Evolutionary conservation across 1,140 invertebrate genomes (phyloP).

Genomic region (Agrilus planipennis): DNA sequence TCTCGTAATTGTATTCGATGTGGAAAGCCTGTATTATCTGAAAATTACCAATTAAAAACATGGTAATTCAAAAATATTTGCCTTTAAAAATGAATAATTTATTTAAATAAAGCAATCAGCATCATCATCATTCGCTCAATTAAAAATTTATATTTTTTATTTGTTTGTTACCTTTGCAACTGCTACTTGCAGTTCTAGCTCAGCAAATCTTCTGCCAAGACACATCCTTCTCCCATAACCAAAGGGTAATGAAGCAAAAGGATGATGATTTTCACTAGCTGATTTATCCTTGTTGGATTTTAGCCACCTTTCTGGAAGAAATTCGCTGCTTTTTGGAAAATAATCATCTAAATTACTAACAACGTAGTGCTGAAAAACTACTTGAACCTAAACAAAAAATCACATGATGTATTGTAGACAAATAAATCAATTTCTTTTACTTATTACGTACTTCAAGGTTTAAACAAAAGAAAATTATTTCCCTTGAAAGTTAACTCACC

Average conservation of each 20-base stretch:
- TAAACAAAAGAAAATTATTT: too few relatives aligned
- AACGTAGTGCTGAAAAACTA: constrained; percentile 70
- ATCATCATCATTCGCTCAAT: too few relatives aligned
- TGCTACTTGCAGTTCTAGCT: constrained; percentile 57
- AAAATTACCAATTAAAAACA: constrained; percentile 25
- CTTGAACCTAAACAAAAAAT: constrained; percentile 46
- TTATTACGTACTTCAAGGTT: too few relatives aligned
- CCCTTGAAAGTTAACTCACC: constrained; percentile 40
- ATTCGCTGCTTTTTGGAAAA: constrained; percentile 54
- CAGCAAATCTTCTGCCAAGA: constrained; percentile 58
- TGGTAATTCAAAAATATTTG: not conserved
- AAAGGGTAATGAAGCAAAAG: constrained; percentile 60
- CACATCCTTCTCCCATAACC: constrained; percentile 66
- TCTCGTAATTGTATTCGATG: constrained; percentile 51
- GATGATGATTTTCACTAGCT: constrained; percentile 32
- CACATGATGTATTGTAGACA: too few relatives aligned
- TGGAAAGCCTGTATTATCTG: constrained; percentile 56
- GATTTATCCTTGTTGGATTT: constrained; percentile 30
- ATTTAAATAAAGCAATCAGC: too few relatives aligned
- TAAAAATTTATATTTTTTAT: too few relatives aligned
- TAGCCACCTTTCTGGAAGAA: constrained; percentile 70
- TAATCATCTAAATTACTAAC: constrained; percentile 74
- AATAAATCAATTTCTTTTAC: too few relatives aligned
- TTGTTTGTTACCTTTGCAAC: constrained; percentile 52
- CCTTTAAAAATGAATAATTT: too few relatives aligned